These are phyloP conservation scores for Malthinus seriepunctatus DNA, from an alignment of 2,888 invertebrate species.

Conservation along the genomic window DNA sequence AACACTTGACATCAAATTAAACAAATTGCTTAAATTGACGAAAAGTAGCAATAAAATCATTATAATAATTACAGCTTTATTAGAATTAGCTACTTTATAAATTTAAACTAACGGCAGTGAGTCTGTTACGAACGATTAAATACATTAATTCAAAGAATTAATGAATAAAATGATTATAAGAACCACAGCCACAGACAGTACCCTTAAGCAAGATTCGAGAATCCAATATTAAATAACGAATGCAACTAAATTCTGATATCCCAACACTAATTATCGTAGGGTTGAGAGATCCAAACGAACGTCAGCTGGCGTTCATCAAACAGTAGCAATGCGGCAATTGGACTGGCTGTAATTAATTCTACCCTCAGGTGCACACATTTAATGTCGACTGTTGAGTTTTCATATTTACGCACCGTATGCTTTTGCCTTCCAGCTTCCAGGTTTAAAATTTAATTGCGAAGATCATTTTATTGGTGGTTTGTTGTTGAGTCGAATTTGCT, in stretches of 20 bases:
- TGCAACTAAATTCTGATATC: slow-evolving; percentile 17
- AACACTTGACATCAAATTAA: too few relatives aligned
- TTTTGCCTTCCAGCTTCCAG: slow-evolving; percentile 12
- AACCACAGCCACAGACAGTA: too few relatives aligned
- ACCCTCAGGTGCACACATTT: slow-evolving; percentile 28
- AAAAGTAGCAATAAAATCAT: too few relatives aligned
- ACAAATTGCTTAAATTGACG: too few relatives aligned
- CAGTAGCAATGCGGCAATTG: slow-evolving; percentile 26
- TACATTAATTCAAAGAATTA: too few relatives aligned
- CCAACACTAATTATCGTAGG: slow-evolving; percentile 23
- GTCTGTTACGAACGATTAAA: too few relatives aligned
- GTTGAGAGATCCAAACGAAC: slow-evolving; percentile 21
- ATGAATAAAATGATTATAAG: too few relatives aligned
- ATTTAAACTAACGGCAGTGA: too few relatives aligned
- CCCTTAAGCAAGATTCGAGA: background rate
- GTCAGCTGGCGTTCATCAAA: slow-evolving; percentile 28
- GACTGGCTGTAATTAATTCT: slow-evolving; percentile 25
- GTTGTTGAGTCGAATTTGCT: slow-evolving; percentile 10
- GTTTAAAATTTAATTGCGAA: slow-evolving; percentile 22
- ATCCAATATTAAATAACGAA: slow-evolving; percentile 19
- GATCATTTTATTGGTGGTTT: slow-evolving; percentile 16
- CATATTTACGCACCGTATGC: slow-evolving; percentile 21
- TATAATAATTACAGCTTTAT: too few relatives aligned
- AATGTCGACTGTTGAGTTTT: slow-evolving; percentile 17
- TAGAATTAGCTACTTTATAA: too few relatives aligned